Conservation (phyloP, 2,888 invertebrate genomes). For the Brenthis ino region DNA sequence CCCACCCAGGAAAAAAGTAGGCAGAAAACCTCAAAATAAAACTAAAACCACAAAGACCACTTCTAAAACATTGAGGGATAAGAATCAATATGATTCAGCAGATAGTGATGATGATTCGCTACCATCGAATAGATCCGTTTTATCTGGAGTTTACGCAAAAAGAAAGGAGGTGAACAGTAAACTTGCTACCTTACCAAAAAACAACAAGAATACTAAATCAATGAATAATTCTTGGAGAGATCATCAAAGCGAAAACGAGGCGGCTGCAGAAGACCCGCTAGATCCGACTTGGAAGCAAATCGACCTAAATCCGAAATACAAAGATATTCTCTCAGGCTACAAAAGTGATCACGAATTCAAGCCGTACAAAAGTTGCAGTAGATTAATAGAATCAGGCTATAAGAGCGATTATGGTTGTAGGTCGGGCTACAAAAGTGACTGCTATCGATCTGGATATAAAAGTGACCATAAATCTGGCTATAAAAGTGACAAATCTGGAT, state of each 20-base stretch:
- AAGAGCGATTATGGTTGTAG: constrained; percentile 83
- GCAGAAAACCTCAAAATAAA: constrained; percentile 83
- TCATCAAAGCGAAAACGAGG: constrained; percentile 77
- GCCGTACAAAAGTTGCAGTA: constrained; percentile 78
- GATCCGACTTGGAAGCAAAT: constrained; percentile 85
- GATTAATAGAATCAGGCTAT: constrained; percentile 82
- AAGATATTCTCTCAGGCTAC: constrained; percentile 82
- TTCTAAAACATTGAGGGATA: constrained; percentile 71
- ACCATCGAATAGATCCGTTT: constrained; percentile 66
- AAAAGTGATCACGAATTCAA: constrained; percentile 83
- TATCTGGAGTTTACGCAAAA: constrained; percentile 78
- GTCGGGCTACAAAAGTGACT: constrained; percentile 78
- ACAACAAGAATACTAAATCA: constrained; percentile 64
- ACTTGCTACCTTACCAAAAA: constrained; percentile 65
- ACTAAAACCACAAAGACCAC: constrained; percentile 60
- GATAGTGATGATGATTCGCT: constrained; percentile 69
- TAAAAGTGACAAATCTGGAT: constrained; percentile 83
- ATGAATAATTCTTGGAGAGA: constrained; percentile 74
- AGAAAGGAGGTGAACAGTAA: constrained; percentile 77
- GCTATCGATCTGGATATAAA: constrained; percentile 82
- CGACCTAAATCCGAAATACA: constrained; percentile 84
- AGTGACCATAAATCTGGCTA: constrained; percentile 84
- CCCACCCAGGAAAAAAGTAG: constrained; percentile 89
- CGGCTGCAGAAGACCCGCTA: constrained; percentile 79
- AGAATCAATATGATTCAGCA: constrained; percentile 72